Evolutionary conservation across 2,113 vertebrate genomes (phyloP).

Genomic region (Lucifuga dentata): DNA sequence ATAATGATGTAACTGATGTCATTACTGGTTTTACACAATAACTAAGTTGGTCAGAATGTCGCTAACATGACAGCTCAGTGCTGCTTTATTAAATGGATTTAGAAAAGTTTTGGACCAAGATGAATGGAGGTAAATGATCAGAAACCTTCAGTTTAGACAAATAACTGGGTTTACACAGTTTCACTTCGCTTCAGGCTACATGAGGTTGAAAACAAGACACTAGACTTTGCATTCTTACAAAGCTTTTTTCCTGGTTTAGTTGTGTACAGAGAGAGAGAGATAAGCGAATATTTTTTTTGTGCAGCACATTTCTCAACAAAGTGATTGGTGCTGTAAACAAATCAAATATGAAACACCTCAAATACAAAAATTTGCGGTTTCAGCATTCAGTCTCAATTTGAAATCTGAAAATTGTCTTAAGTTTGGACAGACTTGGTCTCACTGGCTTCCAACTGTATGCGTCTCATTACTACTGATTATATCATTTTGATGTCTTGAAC

Average conservation of each 20-base stretch:
- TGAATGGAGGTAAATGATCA: not conserved
- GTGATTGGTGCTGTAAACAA: not conserved
- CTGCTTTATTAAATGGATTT: slow-evolving; percentile 10
- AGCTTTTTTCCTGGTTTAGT: not conserved
- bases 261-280: not conserved
- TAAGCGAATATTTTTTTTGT: not conserved
- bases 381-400: not conserved
- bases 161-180: slow-evolving; percentile 29
- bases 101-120: not conserved
- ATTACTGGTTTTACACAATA: slow-evolving; percentile 4
- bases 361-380: slow-evolving; percentile 9
- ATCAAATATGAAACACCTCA: slow-evolving; percentile 24
- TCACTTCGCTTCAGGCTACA: slow-evolving; percentile 5
- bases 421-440: not conserved
- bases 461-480: slow-evolving; percentile 62
- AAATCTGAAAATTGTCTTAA: not conserved
- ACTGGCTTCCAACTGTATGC: slow-evolving; percentile 20
- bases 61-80: not conserved
- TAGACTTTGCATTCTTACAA: not conserved
- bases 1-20: not conserved
- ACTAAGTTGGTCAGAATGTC: not conserved
- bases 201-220: not conserved
- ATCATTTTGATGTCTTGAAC: slow-evolving; percentile 17
- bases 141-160: not conserved
- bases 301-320: not conserved